Conservation (phyloP, 2,113 vertebrate genomes). For the Cinclus cinclus region DNA sequence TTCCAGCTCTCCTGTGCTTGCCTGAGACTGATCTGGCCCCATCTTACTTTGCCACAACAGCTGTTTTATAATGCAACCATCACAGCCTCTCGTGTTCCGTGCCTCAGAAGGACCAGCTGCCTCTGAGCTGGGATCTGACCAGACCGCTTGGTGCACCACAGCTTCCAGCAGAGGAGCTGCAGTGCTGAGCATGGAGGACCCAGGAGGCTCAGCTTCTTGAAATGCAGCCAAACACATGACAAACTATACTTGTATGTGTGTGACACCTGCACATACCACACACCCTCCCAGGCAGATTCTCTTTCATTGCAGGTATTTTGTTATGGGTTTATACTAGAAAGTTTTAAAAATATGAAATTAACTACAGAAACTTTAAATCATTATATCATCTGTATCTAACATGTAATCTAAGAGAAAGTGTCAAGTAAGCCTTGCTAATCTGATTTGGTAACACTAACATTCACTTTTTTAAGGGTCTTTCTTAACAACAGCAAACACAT, state of each 20-base stretch:
- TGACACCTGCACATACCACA: neutral
- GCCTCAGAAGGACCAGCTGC: neutral
- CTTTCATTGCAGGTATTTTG: neutral
- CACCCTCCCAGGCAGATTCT: neutral
- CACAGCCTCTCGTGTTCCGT: neutral
- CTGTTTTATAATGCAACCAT: neutral
- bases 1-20: neutral
- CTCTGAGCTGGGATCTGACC: neutral
- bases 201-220: neutral
- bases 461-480: neutral
- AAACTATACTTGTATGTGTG: accelerated
- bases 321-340: neutral
- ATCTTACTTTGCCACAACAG: neutral
- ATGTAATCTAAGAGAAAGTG: neutral
- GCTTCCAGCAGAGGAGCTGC: neutral
- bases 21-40: neutral
- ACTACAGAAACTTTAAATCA: neutral
- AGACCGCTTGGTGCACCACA: neutral
- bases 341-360: neutral
- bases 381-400: neutral
- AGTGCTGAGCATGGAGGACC: neutral
- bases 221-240: neutral
- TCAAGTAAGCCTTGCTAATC: neutral
- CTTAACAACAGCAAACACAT: neutral
- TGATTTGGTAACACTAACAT: neutral